These are phyloP conservation scores for Alethe castanea DNA, from an alignment of 2,113 vertebrate genomes.

Conservation along the genomic window DNA sequence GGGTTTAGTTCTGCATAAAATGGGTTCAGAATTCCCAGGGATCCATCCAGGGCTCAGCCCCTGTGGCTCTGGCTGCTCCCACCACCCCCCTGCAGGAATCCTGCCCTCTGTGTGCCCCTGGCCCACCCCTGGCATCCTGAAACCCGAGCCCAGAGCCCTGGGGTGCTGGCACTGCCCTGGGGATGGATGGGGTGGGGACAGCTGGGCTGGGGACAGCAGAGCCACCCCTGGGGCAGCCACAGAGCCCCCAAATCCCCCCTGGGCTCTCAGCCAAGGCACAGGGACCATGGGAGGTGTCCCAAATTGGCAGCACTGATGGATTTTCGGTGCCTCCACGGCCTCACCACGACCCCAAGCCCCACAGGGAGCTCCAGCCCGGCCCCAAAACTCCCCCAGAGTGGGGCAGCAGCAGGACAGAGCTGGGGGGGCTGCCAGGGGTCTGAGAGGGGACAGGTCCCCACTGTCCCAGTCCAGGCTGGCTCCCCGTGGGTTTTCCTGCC, in stretches of 20 bases:
- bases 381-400: background rate
- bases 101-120: background rate
- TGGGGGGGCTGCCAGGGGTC: background rate
- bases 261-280: background rate
- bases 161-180: background rate
- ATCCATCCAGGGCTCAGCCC: background rate
- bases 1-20: too few relatives aligned
- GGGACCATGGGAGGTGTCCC: background rate
- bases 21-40: too few relatives aligned
- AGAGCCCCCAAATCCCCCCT: accelerated
- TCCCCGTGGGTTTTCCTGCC: background rate
- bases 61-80: background rate
- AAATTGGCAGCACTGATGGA: accelerated
- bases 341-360: background rate
- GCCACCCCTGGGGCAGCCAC: background rate
- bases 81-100: background rate
- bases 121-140: background rate
- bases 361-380: background rate
- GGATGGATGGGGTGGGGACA: background rate
- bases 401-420: background rate
- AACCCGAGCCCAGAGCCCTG: background rate
- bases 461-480: background rate
- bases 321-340: background rate
- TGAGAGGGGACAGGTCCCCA: background rate
- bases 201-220: background rate